These are phyloP conservation scores for Seira sanloemensis DNA, from an alignment of 2,888 invertebrate species.

Conservation along the genomic window DNA sequence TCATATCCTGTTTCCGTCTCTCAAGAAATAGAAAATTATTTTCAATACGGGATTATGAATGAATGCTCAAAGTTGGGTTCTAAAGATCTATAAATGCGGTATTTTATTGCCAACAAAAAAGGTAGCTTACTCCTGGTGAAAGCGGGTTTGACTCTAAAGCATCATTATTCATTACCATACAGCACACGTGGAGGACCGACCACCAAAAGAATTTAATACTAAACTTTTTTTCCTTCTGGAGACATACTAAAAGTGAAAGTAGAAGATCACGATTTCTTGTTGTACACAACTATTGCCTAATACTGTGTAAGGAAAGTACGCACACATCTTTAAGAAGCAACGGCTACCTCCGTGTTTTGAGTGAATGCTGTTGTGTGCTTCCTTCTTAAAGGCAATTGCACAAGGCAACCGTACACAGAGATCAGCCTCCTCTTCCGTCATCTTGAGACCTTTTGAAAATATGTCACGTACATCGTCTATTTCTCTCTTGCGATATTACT, in stretches of 20 bases:
- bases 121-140: not conserved
- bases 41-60: not conserved
- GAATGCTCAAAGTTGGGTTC: no score
- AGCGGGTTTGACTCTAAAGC: not conserved
- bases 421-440: not conserved
- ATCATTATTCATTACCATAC: not conserved
- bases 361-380: not conserved
- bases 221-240: not conserved
- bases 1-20: not conserved
- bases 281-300: not conserved
- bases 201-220: not conserved
- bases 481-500: conserved; percentile 18
- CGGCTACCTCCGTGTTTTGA: not conserved
- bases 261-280: no score
- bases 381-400: not conserved
- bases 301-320: not conserved
- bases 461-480: conserved; percentile 28
- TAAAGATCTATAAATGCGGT: not conserved
- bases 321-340: not conserved
- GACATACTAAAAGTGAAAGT: not conserved
- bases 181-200: not conserved
- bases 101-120: not conserved
- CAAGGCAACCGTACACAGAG: not conserved
- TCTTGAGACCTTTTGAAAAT: conserved; percentile 9
- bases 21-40: not conserved